These are phyloP conservation scores for Propithecus coquereli DNA, from an alignment of 2,113 vertebrate genomes.

Conservation along the genomic window DNA sequence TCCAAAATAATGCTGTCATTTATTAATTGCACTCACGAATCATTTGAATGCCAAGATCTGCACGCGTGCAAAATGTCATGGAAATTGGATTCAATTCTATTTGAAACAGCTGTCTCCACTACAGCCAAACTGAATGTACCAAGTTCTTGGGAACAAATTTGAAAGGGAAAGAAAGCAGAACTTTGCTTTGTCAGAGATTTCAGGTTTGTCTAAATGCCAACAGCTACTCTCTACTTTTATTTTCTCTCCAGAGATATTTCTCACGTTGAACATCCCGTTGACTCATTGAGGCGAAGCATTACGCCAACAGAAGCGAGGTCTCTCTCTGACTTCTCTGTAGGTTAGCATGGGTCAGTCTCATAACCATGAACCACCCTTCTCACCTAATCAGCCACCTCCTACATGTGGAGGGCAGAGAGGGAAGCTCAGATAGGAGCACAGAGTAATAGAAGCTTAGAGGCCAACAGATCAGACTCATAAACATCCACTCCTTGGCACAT, in stretches of 20 bases:
- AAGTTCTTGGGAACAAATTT: constrained; percentile 48
- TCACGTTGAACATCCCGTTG: not conserved
- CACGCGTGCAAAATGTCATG: constrained; percentile 69
- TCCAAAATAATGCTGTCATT: constrained; percentile 67
- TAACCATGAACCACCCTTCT: not conserved
- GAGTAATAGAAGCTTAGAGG: not conserved
- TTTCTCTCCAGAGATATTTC: not conserved
- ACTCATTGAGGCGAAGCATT: not conserved
- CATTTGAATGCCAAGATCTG: constrained; percentile 70
- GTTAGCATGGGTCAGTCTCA: not conserved
- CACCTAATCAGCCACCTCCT: not conserved
- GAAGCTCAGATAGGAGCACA: not conserved
- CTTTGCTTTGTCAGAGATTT: constrained; percentile 1
- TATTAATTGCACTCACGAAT: constrained; percentile 72
- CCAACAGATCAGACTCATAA: not conserved
- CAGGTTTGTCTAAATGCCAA: not conserved
- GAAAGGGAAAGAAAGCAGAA: constrained; percentile 33
- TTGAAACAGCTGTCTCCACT: constrained; percentile 74
- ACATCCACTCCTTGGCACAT: not conserved
- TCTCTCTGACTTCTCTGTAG: not conserved
- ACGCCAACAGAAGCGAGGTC: not conserved
- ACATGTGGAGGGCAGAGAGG: not conserved
- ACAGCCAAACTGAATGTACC: constrained; percentile 59
- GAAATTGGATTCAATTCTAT: constrained; percentile 70
- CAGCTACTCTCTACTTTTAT: not conserved